A percentile compares a stretch with the other conserved stretches of the same genome.
Conservation (phyloP, 2,888 invertebrate genomes). For the Mimumesa dahlbomi region DNA sequence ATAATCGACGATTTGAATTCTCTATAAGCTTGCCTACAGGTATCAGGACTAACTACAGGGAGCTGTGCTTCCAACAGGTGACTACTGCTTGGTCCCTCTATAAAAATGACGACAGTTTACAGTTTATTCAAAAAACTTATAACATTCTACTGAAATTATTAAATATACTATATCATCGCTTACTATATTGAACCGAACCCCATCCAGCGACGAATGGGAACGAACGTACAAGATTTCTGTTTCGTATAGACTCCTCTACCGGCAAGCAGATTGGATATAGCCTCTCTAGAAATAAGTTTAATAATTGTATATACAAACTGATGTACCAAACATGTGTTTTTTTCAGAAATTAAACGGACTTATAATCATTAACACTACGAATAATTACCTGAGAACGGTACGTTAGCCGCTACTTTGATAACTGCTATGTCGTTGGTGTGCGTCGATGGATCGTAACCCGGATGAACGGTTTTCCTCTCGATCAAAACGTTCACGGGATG, state of each 20-base stretch:
- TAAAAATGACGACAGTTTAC: constrained; percentile 28
- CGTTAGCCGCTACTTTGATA: constrained; percentile 83
- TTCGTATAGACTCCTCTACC: constrained; percentile 81
- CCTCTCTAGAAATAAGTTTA: constrained; percentile 81
- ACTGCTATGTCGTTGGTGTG: constrained; percentile 91
- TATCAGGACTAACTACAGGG: constrained; percentile 84
- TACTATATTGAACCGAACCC: constrained; percentile 88
- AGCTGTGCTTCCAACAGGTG: constrained; percentile 86
- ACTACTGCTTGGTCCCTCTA: constrained; percentile 86
- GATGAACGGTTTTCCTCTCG: constrained; percentile 84
- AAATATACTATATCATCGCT: constrained; percentile 77
- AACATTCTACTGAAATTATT: not conserved
- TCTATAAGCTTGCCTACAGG: constrained; percentile 84
- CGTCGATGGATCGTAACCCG: constrained; percentile 84
- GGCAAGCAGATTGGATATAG: constrained; percentile 91
- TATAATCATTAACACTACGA: too few relatives aligned
- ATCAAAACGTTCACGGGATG: constrained; percentile 84
- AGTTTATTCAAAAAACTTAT: too few relatives aligned
- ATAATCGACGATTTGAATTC: constrained; percentile 82
- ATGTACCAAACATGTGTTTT: too few relatives aligned
- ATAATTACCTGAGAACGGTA: constrained; percentile 82
- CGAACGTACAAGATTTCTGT: constrained; percentile 82
- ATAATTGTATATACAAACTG: not conserved
- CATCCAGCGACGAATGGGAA: constrained; percentile 91
- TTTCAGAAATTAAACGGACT: too few relatives aligned